A percentile compares a stretch with the other conserved stretches of the same genome.
phyloP scores from a whole-genome alignment of 2,797 vertebrate species.

The Fistularia tabacaria region DNA sequence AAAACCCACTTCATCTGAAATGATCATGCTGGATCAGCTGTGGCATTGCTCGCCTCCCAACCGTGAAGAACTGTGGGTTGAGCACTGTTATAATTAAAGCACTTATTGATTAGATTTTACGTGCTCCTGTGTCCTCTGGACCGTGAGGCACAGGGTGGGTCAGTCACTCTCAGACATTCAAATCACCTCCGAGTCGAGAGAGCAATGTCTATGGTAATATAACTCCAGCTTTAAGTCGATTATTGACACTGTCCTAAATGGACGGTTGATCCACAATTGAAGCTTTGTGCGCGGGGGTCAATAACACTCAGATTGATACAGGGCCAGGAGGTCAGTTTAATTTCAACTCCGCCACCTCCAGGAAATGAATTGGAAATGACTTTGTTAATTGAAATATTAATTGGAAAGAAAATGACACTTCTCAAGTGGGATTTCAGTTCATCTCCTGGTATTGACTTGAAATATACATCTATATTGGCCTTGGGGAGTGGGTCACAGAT shows the following conservation, averaged over 20 bases:
- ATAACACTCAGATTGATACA: conserved; percentile 49
- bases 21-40: conserved; percentile 73
- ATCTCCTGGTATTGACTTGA: conserved; percentile 32
- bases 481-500: conserved; percentile 21
- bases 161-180: conserved; percentile 54
- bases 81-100: conserved; percentile 67
- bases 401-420: conserved; percentile 65
- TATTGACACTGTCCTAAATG: conserved; percentile 68
- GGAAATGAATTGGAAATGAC: conserved; percentile 60
- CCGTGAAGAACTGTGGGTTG: conserved; percentile 64
- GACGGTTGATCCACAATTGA: conserved; percentile 66
- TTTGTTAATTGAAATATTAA: conserved; percentile 67
- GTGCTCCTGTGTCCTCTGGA: conserved; percentile 54
- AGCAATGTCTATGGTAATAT: conserved; percentile 59
- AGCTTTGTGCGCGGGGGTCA: conserved; percentile 54
- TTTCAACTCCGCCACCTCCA: conserved; percentile 44
- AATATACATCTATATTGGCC: conserved; percentile 25
- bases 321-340: conserved; percentile 59
- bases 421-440: conserved; percentile 45
- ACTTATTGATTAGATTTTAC: conserved; percentile 72
- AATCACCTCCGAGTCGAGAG: conserved; percentile 41
- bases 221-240: conserved; percentile 53
- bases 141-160: conserved; percentile 48
- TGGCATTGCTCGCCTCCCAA: conserved; percentile 60
- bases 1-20: conserved; percentile 63